A percentile compares a stretch with the other conserved stretches of the same genome.
Evolutionary conservation across 1,140 invertebrate species (phyloP).

Genomic region (Thaumatotibia leucotreta): DNA sequence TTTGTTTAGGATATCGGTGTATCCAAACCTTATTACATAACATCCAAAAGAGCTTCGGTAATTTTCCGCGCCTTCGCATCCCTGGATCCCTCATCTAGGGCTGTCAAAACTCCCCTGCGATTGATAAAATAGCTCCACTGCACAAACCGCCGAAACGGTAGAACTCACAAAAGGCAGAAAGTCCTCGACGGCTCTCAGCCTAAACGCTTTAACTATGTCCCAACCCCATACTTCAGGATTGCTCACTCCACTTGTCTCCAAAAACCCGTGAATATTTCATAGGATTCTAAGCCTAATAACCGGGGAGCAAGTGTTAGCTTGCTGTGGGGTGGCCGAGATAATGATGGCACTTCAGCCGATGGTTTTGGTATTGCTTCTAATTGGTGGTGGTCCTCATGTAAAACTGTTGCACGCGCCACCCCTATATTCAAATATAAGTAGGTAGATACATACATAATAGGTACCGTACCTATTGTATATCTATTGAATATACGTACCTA

Average conservation of each 20-base stretch:
- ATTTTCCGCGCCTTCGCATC: slow-evolving; percentile 37
- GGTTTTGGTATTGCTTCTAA: slow-evolving; percentile 72
- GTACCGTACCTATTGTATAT: not conserved
- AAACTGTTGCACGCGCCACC: slow-evolving; percentile 73
- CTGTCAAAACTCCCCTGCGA: slow-evolving; percentile 61
- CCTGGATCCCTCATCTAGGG: slow-evolving; percentile 27
- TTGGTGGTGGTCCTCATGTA: slow-evolving; percentile 66
- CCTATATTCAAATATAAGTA: slow-evolving; percentile 24
- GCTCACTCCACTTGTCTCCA: slow-evolving; percentile 75
- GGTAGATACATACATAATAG: not conserved
- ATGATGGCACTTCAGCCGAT: slow-evolving; percentile 72
- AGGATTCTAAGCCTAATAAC: slow-evolving; percentile 53
- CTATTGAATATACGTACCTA: not conserved
- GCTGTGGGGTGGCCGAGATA: slow-evolving; percentile 48
- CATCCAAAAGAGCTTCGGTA: slow-evolving; percentile 16
- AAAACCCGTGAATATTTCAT: slow-evolving; percentile 65
- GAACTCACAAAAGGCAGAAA: slow-evolving; percentile 67
- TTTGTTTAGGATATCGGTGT: not conserved
- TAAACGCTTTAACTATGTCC: slow-evolving; percentile 75
- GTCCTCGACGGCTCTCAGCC: slow-evolving; percentile 60
- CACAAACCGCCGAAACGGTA: slow-evolving; percentile 64
- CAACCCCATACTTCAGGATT: slow-evolving; percentile 69
- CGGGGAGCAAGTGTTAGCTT: slow-evolving; percentile 45
- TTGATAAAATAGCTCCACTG: slow-evolving; percentile 70
- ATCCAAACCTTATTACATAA: not conserved